Conservation (phyloP, 2,888 invertebrate genomes). For the Flexamia atlantica region DNA sequence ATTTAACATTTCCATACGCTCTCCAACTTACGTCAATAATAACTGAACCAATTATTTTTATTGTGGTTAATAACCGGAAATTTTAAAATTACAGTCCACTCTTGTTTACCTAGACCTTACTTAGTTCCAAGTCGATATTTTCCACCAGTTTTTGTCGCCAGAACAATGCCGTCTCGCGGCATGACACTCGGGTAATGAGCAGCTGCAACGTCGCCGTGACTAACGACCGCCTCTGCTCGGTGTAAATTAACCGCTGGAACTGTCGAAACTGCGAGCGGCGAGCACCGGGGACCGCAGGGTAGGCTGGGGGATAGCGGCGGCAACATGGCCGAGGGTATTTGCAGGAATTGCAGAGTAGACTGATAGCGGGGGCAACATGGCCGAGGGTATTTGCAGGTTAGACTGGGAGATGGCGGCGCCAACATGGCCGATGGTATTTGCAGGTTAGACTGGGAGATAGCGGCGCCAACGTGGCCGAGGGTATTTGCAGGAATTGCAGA, state of each 20-base stretch:
- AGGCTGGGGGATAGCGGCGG: neutral
- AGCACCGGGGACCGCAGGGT: neutral
- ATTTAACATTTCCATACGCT: too few relatives aligned
- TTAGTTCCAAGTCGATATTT: neutral
- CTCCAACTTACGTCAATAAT: too few relatives aligned
- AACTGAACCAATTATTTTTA: too few relatives aligned
- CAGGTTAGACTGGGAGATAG: too few relatives aligned
- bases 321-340: neutral
- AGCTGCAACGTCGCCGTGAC: conserved; percentile 12
- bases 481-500: too few relatives aligned
- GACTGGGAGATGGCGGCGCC: neutral
- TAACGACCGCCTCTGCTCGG: neutral
- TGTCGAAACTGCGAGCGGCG: neutral
- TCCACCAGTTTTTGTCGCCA: neutral
- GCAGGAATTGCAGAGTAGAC: too few relatives aligned
- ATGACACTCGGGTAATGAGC: conserved; percentile 25
- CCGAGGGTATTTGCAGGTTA: too few relatives aligned
- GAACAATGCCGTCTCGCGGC: conserved; percentile 26
- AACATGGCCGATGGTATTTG: neutral
- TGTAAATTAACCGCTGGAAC: conserved; percentile 37
- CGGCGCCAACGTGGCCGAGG: neutral
- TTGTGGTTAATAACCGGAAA: too few relatives aligned
- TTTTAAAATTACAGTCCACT: too few relatives aligned
- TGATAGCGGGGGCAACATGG: neutral
- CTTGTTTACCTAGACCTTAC: too few relatives aligned